Base-by-base conservation (phyloP, 2,888 invertebrate genomes). In the Laspeyria flexula region DNA sequence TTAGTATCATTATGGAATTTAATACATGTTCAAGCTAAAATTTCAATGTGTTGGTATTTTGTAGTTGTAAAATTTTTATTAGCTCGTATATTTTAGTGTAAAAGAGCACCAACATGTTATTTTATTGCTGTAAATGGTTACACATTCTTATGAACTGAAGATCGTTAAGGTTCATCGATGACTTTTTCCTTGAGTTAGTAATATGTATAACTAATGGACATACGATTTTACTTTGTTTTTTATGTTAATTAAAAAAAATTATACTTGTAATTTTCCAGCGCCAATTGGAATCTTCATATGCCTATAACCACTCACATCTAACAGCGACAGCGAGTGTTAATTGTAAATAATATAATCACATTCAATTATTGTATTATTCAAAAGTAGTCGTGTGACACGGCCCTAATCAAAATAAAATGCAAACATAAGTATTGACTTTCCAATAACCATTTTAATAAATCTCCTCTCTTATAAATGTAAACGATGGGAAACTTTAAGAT, bases 391-490 rank as follows among this genome's bases (percentile, higher is more conserved):
- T 7, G 1, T 3, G 9, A 7, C 25, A 25, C 9, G n/a, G 9
- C 25, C 25, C 5, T 25, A 7, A 25, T 25, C 7, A 3, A 6
- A 25, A 25, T 25, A 25, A 25, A 3, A 25, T 25, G 21, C 40
- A 33, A 15, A 39, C 29, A 45, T 43, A 50, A 1, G 16, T 43
- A 33, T 29, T 31, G 12, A 27, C 30, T 27, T 41, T 23, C 12
- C n/a, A 18, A 46, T 53, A 50, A 60, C 53, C 45, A 13, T 46
- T 46, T 43, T 39, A 38, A 44, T 38, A 6, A 27, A 46, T 46
- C 13, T 37, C 18, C 2, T 29, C 55, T 64, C 40, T 30, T 48
- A 35, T 41, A 54, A 38, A 60, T 55, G 43, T 40, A 65, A 68
- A 60, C 23, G 6, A 15, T 41, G 38, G 11, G 27, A 43, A 43